Conservation (phyloP, 2,113 vertebrate species). For the Corythaixoides concolor region DNA sequence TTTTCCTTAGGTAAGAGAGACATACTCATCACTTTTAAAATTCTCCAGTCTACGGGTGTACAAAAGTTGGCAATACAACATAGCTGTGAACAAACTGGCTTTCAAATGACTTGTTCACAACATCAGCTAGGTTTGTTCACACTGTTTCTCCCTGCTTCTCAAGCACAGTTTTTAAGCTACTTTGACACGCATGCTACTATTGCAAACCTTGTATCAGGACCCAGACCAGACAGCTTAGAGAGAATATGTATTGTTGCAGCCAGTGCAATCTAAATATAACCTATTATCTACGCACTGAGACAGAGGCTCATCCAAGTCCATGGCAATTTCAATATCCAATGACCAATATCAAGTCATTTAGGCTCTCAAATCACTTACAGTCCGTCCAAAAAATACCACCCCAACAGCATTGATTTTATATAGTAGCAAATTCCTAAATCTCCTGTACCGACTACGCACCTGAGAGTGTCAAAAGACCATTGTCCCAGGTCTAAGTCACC, state of each 20-base stretch:
- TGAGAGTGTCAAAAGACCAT: background rate
- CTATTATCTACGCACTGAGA: rapidly evolving
- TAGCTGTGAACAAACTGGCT: background rate
- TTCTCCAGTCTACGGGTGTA: background rate
- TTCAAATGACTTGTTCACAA: background rate
- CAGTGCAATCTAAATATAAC: background rate
- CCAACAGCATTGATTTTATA: background rate
- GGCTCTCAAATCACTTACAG: background rate
- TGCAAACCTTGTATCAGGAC: background rate
- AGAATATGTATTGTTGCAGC: background rate
- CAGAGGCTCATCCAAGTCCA: background rate
- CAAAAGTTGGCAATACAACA: background rate
- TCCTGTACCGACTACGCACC: rapidly evolving
- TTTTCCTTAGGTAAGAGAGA: background rate
- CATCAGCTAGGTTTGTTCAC: background rate
- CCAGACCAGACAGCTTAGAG: background rate
- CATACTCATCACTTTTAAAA: background rate
- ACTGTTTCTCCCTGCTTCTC: background rate
- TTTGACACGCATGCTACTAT: background rate
- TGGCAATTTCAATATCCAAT: background rate
- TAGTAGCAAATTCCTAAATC: background rate
- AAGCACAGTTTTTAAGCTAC: background rate
- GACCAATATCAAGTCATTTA: background rate
- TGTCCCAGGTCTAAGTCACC: background rate
- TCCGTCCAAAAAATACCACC: background rate